Evolutionary conservation across 2,113 vertebrate genomes (phyloP).

Genomic region (Condylura cristata): DNA sequence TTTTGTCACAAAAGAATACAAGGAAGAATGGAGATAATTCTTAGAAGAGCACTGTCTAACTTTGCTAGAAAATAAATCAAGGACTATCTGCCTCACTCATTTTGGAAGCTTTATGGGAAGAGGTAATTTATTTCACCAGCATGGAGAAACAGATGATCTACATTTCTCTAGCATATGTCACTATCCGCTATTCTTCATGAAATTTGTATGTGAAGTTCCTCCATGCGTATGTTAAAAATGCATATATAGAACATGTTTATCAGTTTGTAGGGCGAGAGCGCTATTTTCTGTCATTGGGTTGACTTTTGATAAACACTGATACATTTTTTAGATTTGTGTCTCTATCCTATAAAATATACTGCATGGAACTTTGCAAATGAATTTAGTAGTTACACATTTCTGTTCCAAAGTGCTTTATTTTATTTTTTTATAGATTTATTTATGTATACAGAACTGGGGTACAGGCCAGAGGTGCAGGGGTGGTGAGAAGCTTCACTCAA

Average conservation of each 20-base stretch:
- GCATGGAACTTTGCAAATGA: conserved; percentile 57
- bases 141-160: conserved; percentile 47
- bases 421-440: no score
- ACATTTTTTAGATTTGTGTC: background rate
- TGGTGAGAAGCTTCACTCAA: no score
- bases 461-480: no score
- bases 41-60: background rate
- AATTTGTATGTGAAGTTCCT: background rate
- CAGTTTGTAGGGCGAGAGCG: conserved; percentile 37
- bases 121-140: conserved; percentile 73
- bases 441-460: no score
- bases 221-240: background rate
- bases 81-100: background rate
- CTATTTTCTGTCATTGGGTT: background rate
- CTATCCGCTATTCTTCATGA: conserved; percentile 47
- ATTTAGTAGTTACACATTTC: conserved; percentile 58
- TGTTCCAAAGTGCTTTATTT: conserved; percentile 41
- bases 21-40: background rate
- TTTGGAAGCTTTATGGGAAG: conserved; percentile 58
- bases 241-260: conserved; percentile 61
- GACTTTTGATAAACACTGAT: background rate
- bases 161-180: conserved; percentile 56
- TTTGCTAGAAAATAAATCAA: background rate
- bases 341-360: conserved; percentile 52
- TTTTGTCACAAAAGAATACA: background rate